A percentile compares a stretch with the other conserved stretches of the same genome.
Conservation (phyloP, 2,113 vertebrate genomes). For the Microcebus tavaratra region DNA sequence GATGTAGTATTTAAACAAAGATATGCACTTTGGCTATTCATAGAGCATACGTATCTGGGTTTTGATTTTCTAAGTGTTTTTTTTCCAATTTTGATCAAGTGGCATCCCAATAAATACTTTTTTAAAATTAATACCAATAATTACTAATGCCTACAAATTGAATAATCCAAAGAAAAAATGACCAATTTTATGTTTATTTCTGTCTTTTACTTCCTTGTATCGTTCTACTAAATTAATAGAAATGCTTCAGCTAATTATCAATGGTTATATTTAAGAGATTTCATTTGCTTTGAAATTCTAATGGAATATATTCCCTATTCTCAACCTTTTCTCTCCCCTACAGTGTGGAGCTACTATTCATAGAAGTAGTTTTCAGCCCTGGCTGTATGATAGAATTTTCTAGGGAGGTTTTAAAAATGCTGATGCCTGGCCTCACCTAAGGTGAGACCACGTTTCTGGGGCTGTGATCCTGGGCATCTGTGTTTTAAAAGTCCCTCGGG, state of each 20-base stretch:
- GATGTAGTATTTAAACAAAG: conserved; percentile 33
- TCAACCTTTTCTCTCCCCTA: neutral
- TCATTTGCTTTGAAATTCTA: conserved; percentile 28
- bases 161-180: neutral
- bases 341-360: neutral
- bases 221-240: conserved; percentile 21
- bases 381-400: neutral
- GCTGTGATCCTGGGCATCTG: neutral
- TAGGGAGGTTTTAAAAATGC: neutral
- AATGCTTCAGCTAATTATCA: neutral
- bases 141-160: neutral
- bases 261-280: neutral
- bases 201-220: neutral
- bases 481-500: neutral
- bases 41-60: neutral
- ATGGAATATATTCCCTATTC: neutral
- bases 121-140: neutral
- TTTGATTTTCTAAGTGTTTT: neutral
- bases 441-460: neutral
- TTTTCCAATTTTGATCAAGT: neutral
- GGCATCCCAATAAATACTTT: neutral
- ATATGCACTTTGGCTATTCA: neutral
- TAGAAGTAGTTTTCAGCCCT: neutral
- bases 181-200: neutral
- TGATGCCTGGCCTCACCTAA: neutral